Conservation (phyloP, 2,113 vertebrate genomes). For the Chlorodrepanis virens region DNA sequence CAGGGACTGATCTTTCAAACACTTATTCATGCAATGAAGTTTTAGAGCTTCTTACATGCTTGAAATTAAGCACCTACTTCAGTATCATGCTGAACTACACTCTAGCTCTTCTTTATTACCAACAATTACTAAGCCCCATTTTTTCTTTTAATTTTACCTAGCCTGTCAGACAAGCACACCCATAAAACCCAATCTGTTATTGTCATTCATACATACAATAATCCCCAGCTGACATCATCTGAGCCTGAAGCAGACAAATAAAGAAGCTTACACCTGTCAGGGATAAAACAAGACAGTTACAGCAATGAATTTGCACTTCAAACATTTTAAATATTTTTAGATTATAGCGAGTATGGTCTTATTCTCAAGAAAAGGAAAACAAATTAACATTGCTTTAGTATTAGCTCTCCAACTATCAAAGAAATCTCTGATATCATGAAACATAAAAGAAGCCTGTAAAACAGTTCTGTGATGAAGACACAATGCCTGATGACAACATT, state of each 20-base stretch:
- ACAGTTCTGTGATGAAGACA: neutral
- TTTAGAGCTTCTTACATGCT: conserved; percentile 7
- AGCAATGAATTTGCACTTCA: neutral
- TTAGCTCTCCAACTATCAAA: neutral
- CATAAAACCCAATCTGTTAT: conserved; percentile 36
- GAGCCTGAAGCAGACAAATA: neutral
- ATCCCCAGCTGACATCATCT: neutral
- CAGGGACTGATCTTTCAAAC: conserved; percentile 3
- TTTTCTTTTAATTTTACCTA: conserved; percentile 30
- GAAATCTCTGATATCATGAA: neutral
- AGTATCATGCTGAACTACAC: neutral
- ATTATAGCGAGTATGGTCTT: neutral
- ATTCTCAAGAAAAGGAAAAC: neutral
- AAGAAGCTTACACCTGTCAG: neutral
- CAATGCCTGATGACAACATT: neutral
- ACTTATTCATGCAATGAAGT: neutral
- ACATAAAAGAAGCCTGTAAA: neutral
- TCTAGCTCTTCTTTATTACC: conserved; percentile 41
- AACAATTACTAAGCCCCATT: neutral
- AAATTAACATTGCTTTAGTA: neutral
- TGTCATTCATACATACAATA: neutral
- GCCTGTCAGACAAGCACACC: neutral
- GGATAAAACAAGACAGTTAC: neutral
- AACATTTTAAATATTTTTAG: neutral
- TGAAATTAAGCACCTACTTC: conserved; percentile 36